Evolutionary conservation across 2,888 invertebrate genomes (phyloP).

Genomic region (Drosophila colorata): DNA sequence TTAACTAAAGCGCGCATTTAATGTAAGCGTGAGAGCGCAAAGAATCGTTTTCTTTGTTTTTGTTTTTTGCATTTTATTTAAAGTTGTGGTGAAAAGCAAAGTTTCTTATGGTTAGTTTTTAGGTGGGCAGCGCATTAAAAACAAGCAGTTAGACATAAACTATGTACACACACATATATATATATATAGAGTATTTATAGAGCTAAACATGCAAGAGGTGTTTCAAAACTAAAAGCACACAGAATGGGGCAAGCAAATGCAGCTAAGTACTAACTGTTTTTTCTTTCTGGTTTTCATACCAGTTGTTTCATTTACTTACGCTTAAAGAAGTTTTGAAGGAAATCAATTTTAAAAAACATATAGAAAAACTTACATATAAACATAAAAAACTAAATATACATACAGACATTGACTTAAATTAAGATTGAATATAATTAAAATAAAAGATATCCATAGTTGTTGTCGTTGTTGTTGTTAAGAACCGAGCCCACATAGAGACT

Average conservation of each 20-base stretch:
- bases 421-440: slow-evolving; percentile 15
- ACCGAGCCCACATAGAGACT: slow-evolving; percentile 61
- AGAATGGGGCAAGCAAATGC: slow-evolving; percentile 49
- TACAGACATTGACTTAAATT: slow-evolving; percentile 45
- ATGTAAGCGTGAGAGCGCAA: slow-evolving; percentile 59
- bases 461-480: slow-evolving; percentile 28
- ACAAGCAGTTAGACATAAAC: slow-evolving; percentile 32
- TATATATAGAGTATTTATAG: slow-evolving; percentile 3
- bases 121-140: slow-evolving; percentile 29
- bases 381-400: slow-evolving; percentile 36
- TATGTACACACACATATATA: slow-evolving; percentile 19
- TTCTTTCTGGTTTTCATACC: slow-evolving; percentile 26
- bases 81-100: slow-evolving; percentile 66
- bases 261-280: slow-evolving; percentile 37
- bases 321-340: slow-evolving; percentile 45
- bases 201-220: slow-evolving; percentile 39
- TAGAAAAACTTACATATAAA: slow-evolving; percentile 55
- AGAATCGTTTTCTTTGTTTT: slow-evolving; percentile 53
- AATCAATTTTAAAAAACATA: slow-evolving; percentile 43
- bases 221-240: slow-evolving; percentile 54
- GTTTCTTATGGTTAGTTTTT: slow-evolving; percentile 49
- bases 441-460: slow-evolving; percentile 44
- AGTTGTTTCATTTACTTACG: slow-evolving; percentile 66
- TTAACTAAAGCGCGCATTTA: slow-evolving; percentile 52
- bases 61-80: slow-evolving; percentile 24